Evolutionary conservation across 2,888 invertebrate genomes (phyloP).

Genomic region (Chymomyza amoena): DNA sequence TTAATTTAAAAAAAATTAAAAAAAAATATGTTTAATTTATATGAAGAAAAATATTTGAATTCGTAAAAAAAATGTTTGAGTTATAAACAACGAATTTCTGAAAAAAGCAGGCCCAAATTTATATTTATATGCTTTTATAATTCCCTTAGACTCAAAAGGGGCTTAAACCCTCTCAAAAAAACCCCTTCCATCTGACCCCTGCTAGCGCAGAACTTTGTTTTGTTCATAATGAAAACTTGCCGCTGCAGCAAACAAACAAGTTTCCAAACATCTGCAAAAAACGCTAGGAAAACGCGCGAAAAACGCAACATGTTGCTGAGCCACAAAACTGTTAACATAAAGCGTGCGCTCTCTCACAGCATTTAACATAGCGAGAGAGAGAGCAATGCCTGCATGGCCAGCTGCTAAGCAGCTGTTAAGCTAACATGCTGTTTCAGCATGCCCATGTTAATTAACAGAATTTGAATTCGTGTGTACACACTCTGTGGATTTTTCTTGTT

Average conservation of each 20-base stretch:
- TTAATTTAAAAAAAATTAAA: no score
- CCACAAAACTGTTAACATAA: no score
- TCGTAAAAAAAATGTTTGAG: no score
- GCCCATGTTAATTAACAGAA: background rate
- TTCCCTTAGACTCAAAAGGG: no score
- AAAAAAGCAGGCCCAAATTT: no score
- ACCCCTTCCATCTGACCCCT: no score
- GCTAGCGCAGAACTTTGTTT: background rate
- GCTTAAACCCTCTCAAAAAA: no score
- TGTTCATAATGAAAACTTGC: background rate
- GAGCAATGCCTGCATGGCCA: background rate
- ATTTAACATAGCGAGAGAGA: conserved; percentile 17
- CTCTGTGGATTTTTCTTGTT: conserved; percentile 18
- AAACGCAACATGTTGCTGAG: no score
- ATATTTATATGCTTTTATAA: no score
- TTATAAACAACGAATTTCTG: no score
- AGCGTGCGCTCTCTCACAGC: background rate
- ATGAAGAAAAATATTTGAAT: no score
- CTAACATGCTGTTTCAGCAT: background rate
- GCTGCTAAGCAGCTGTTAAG: conserved; percentile 8
- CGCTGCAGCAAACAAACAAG: conserved; percentile 5
- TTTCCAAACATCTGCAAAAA: conserved; percentile 24
- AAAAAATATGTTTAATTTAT: no score
- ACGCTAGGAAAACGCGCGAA: conserved; percentile 36
- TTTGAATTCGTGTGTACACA: background rate